Evolutionary conservation across 2,888 invertebrate genomes (phyloP), one percentile per base, ranked within the genome.

Genomic region (Cyrtodaria siliqua): DNA sequence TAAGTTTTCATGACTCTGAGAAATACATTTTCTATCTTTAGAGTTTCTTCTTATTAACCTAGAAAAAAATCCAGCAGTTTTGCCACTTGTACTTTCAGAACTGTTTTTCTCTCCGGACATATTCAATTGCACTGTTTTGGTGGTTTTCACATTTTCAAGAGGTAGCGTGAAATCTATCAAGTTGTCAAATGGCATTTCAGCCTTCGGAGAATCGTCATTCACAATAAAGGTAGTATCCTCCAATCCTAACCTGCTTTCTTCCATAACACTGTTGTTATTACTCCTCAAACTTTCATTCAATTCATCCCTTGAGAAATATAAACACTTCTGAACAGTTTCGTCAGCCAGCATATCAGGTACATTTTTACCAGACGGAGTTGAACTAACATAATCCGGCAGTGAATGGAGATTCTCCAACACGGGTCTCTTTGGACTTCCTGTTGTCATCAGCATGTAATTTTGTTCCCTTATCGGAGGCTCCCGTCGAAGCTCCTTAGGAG

Each of bases 401-500:
- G 84, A 69, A 59, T 82, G 79, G 20, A 83, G 62, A 61, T 84
- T 83, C 18, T 86, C 84, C n/a, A 81, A 27, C n/a, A 78, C 72
- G 16, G 78, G 70, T 53, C 68, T 82, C 59, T 78, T 85, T n/a
- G 83, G 83, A 52, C 73, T 83, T 23, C 86, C 42, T 53, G 76
- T 77, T 16, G 86, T 72, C 90, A 90, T 90, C 14, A 88, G 82
- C 83, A 90, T 86, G 72, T 90, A 90, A 61, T 89, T 89, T 66
- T 86, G 85, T 61, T 90, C 90, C 52, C 84, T 67, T 1, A 83
- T 81, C 9, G 69, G 77, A 2, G 60, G 53, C 24, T 71, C 76
- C 16, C 76, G 40, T 16, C 76, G 52, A 18, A 59, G 60, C 50
- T 77, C 81, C 52, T 59, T 81, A 18, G 70, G 83, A 29, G 83